These are phyloP conservation scores for Neelides folsomi DNA, from an alignment of 2,888 invertebrate species.

Conservation along the genomic window DNA sequence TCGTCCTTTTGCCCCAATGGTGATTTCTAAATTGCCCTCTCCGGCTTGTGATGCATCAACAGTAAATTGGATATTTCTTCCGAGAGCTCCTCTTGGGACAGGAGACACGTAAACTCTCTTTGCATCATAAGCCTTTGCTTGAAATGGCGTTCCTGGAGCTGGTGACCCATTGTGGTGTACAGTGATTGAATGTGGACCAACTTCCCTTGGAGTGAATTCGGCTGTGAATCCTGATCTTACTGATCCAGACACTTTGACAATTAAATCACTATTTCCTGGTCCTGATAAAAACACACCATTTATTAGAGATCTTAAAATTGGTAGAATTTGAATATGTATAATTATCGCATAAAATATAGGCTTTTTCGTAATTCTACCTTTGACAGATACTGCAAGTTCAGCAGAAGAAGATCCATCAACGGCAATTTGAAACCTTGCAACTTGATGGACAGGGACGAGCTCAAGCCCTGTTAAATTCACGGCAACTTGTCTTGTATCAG, in stretches of 20 bases:
- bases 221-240: conserved; percentile 76
- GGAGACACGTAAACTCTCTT: conserved; percentile 68
- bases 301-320: too few relatives aligned
- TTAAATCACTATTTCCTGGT: conserved; percentile 47
- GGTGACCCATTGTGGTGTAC: conserved; percentile 76
- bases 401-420: conserved; percentile 57
- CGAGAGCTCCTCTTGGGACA: conserved; percentile 68
- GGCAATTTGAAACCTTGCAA: conserved; percentile 64
- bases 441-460: conserved; percentile 68
- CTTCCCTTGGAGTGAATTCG: conserved; percentile 79
- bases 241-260: conserved; percentile 77
- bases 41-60: conserved; percentile 30
- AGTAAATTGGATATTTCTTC: conserved; percentile 82
- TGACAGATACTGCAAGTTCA: conserved; percentile 75
- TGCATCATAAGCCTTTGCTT: conserved; percentile 86
- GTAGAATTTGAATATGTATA: too few relatives aligned
- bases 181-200: conserved; percentile 82
- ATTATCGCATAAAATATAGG: too few relatives aligned
- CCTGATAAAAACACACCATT: conserved; percentile 2
- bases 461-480: conserved; percentile 62
- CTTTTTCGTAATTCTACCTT: conserved; percentile 39
- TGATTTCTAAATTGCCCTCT: conserved; percentile 54
- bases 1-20: conserved; percentile 80
- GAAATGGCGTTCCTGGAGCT: conserved; percentile 63
- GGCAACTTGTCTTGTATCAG: conserved; percentile 62